Percentiles rank a stretch among this genome's conserved stretches.
These are phyloP conservation scores for Eulithis testata DNA, from an alignment of 2,888 invertebrate genomes.

Conservation along the genomic window DNA sequence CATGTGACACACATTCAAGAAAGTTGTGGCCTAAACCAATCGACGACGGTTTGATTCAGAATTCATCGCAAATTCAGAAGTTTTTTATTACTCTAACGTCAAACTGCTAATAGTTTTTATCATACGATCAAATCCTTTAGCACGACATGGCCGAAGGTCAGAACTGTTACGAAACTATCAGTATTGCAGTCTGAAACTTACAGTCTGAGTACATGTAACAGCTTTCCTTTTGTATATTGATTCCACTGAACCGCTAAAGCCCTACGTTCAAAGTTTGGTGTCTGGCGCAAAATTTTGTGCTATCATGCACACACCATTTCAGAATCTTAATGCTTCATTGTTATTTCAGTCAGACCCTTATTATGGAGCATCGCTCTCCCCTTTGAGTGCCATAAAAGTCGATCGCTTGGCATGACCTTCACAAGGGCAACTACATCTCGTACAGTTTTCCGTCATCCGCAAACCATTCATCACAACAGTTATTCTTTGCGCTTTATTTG, in stretches of 20 bases:
- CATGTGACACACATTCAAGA: too few species aligned
- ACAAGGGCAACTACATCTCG: conserved; percentile 17
- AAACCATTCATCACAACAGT: background rate
- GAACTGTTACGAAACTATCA: background rate
- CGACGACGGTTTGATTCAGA: too few species aligned
- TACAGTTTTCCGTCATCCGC: background rate
- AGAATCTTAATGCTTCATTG: conserved; percentile 1
- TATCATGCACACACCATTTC: background rate
- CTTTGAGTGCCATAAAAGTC: background rate
- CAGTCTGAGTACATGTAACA: background rate
- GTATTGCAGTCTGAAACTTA: background rate
- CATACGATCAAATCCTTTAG: background rate
- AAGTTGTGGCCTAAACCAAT: too few species aligned
- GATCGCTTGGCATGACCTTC: conserved; percentile 25
- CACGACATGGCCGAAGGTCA: conserved; percentile 5
- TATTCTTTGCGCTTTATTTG: background rate
- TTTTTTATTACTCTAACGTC: background rate
- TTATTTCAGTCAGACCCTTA: conserved; percentile 4
- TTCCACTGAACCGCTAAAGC: background rate
- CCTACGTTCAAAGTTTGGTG: too few species aligned
- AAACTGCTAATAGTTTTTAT: conserved; percentile 12
- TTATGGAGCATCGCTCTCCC: conserved; percentile 13
- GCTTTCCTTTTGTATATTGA: background rate
- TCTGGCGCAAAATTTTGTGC: background rate
- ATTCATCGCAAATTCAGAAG: background rate